Evolutionary conservation across 2,797 vertebrate species (phyloP).

Genomic region (Leptatherina wallacei): DNA sequence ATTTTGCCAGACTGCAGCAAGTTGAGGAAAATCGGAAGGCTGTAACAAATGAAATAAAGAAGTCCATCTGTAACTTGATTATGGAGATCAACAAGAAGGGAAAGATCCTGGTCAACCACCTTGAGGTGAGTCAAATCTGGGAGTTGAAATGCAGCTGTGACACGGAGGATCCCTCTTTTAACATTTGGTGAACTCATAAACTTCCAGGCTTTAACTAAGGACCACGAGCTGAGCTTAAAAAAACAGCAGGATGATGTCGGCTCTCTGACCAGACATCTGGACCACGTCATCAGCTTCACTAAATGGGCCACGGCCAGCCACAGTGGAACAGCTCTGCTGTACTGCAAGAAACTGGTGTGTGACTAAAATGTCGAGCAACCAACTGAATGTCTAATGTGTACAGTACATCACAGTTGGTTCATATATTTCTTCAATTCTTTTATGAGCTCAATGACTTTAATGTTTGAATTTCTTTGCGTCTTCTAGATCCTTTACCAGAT

Average conservation of each 20-base stretch:
- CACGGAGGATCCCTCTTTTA: accelerated
- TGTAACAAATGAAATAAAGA: conserved; percentile 97
- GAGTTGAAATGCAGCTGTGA: neutral
- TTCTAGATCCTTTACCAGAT: conserved; percentile 85
- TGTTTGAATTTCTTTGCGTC: neutral
- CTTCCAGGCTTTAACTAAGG: conserved; percentile 85
- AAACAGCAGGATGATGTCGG: conserved; percentile 91
- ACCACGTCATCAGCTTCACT: conserved; percentile 96
- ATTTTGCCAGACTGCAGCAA: conserved; percentile 89
- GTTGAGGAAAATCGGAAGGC: conserved; percentile 96
- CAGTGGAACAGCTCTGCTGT: conserved; percentile 92
- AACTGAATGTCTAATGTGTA: neutral
- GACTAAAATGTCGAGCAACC: neutral
- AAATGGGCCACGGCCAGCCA: conserved; percentile 95
- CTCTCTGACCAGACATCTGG: conserved; percentile 90
- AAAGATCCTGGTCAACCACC: conserved; percentile 94
- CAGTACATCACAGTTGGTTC: neutral
- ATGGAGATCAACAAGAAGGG: conserved; percentile 99
- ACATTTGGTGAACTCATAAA: neutral
- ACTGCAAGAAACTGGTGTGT: conserved; percentile 96
- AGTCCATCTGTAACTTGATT: conserved; percentile 96
- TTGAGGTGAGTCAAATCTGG: conserved; percentile 86
- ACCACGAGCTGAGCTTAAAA: conserved; percentile 90
- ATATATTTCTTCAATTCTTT: neutral
- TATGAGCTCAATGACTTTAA: neutral